A percentile compares a stretch with the other conserved stretches of the same genome.
phyloP scores from a whole-genome alignment of 1,140 invertebrate genomes.

The Panagrolaimus sp. region DNA sequence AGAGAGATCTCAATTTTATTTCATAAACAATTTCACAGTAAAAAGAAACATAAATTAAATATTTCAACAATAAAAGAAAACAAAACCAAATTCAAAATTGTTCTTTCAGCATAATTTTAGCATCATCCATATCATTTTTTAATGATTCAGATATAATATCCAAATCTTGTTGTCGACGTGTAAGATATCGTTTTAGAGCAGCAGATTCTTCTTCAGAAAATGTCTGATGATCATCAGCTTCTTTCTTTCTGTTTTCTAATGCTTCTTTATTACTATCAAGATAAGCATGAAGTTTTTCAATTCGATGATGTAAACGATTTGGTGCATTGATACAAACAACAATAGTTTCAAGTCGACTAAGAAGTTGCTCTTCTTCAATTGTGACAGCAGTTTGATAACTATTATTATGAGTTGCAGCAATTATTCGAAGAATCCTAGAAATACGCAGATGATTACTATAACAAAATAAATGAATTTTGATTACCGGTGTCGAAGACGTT shows the following conservation, averaged over 20 bases:
- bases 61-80: too few relatives aligned
- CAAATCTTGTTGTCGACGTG: neutral
- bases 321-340: neutral
- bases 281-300: neutral
- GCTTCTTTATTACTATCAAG: neutral
- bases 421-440: slow-evolving; percentile 4
- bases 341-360: neutral
- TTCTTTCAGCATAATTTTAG: neutral
- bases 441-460: neutral
- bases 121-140: neutral
- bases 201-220: neutral
- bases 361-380: neutral
- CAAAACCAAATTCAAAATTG: too few relatives aligned
- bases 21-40: too few relatives aligned
- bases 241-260: neutral
- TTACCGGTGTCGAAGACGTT: neutral
- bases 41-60: too few relatives aligned
- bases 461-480: neutral
- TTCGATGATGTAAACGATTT: neutral
- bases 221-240: neutral
- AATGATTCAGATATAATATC: neutral
- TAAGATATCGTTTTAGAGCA: neutral
- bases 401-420: neutral
- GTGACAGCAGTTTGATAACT: neutral
- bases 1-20: too few relatives aligned